Evolutionary conservation across 2,888 invertebrate genomes (phyloP), one percentile per base, ranked within the genome.

Genomic region (Acrobeloides nanus): DNA sequence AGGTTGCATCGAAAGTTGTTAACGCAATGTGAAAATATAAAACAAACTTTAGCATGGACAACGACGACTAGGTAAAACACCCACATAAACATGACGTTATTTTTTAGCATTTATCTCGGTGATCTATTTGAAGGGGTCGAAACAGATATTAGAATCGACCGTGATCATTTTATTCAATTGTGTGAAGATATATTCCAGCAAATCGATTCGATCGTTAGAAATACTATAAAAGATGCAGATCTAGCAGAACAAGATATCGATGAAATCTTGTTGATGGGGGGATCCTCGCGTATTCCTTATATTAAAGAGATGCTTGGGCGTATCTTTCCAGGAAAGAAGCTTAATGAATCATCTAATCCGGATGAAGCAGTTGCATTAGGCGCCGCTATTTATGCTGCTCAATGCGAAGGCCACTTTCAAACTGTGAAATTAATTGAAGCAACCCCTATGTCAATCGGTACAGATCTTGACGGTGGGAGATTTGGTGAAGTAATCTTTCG

Each of bases 331-430:
- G 37, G 37, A 1, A 37, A n/a, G n/a, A 17, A 29, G n/a, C 40
- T 39, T 2, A 39, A 39, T 37, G 12, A 23, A 3, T 12, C 21
- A 12, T 15, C 38, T 15, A 39, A 39, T 24, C 32, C 23, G 3
- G 25, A 21, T 15, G 21, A 39, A 12, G 40, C 32, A 2, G 40
- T 39, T 29, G 40, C 40, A n/a, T 24, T n/a, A 20, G 40, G 40
- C 23, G 40, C 40, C 2, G 40, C 40, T 3, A 37, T 39, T 17
- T 15, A 15, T 15, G 40, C 21, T 24, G 40, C 40, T n/a, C 40
- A n/a, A n/a, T n/a, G n/a, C n/a, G n/a, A n/a, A n/a, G n/a, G n/a
- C n/a, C n/a, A n/a, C n/a, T n/a, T n/a, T n/a, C n/a, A n/a, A n/a
- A n/a, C n/a, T n/a, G n/a, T n/a, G n/a, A n/a, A n/a, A n/a, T n/a